These are phyloP conservation scores for Unio pictorum DNA, from an alignment of 2,888 invertebrate genomes.

Conservation along the genomic window DNA sequence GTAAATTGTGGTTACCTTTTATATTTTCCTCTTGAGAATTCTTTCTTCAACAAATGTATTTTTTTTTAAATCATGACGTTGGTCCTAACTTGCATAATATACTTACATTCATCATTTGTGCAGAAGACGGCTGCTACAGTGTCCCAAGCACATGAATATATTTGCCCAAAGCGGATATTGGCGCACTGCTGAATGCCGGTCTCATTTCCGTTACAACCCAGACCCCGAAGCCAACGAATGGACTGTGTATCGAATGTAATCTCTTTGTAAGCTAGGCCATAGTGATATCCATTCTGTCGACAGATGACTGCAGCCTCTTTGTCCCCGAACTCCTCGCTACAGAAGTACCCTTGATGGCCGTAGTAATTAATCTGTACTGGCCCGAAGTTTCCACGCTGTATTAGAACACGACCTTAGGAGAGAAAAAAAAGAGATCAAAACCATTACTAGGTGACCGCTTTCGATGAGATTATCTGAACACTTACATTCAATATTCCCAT, in stretches of 20 bases:
- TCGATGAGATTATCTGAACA: too few relatives aligned
- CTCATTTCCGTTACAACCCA: slow-evolving; percentile 37
- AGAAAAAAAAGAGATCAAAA: too few relatives aligned
- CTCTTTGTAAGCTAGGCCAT: slow-evolving; percentile 29
- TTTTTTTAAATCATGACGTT: too few relatives aligned
- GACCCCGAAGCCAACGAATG: slow-evolving; percentile 27
- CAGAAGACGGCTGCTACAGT: slow-evolving; percentile 39
- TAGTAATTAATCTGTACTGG: slow-evolving; percentile 23
- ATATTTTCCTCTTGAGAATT: too few relatives aligned
- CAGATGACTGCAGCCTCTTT: slow-evolving; percentile 76
- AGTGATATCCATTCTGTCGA: slow-evolving; percentile 67
- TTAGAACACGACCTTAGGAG: too few relatives aligned
- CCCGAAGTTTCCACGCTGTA: neutral
- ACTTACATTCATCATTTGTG: slow-evolving; percentile 22
- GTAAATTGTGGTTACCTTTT: too few relatives aligned
- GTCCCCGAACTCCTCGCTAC: slow-evolving; percentile 82
- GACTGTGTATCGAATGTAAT: slow-evolving; percentile 17
- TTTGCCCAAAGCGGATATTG: slow-evolving; percentile 23
- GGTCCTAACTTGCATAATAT: neutral
- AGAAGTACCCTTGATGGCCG: slow-evolving; percentile 72
- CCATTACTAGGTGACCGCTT: too few relatives aligned
- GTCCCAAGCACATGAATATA: slow-evolving; percentile 32
- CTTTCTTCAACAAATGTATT: too few relatives aligned
- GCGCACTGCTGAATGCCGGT: slow-evolving; percentile 21
- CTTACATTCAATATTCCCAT: too few relatives aligned